Evolutionary conservation across 2,888 invertebrate species (phyloP), one percentile per base, ranked within the genome.

Genomic region (Pseudeuparius sepicola): DNA sequence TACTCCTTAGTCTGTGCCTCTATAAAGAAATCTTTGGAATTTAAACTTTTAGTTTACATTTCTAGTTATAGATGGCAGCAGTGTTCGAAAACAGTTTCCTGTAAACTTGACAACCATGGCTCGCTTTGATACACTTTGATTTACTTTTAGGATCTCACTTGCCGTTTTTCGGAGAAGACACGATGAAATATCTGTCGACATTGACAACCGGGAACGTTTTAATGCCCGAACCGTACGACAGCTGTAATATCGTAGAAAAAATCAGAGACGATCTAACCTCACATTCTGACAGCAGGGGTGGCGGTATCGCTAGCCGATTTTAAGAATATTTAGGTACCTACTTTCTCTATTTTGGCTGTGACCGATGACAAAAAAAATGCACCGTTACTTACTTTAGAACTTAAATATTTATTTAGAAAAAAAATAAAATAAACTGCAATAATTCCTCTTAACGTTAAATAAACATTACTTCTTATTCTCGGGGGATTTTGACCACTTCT

Each of bases 241-340:
- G 78, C 43, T 70, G 75, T 37, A 82, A 82, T 64, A 65, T 76
- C 35, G 72, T 82, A 37, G 70, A 71, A 50, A 79, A 80, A 63
- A 53, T 61, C 14, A 71, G 64, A 37, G 79, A 81, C 60, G 65
- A 63, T 36, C 65, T 80, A 40, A 64, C 66, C 41, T 77, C 79
- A 39, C 78, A 80, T 60, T 77, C 81, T 3, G 82, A 82, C 59
- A 76, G 77, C 48, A 67, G 82, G 54, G 80, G 79, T 39, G 78
- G 73, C 10, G 82, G 81, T 2, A 65, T 75, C 45, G 71, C 79
- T 27, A 75, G 73, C 36, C 66, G 78, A 49, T 79, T 75, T 58
- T 71, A 55, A 62, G 10, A 4, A 15, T 29, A 28, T 12, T 34
- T 29, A 24, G 3, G 20, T 6, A 7, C n/a, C n/a, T 7, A 20